Evolutionary conservation across 2,797 vertebrate genomes (phyloP).

Genomic region (Echeneis naucrates): DNA sequence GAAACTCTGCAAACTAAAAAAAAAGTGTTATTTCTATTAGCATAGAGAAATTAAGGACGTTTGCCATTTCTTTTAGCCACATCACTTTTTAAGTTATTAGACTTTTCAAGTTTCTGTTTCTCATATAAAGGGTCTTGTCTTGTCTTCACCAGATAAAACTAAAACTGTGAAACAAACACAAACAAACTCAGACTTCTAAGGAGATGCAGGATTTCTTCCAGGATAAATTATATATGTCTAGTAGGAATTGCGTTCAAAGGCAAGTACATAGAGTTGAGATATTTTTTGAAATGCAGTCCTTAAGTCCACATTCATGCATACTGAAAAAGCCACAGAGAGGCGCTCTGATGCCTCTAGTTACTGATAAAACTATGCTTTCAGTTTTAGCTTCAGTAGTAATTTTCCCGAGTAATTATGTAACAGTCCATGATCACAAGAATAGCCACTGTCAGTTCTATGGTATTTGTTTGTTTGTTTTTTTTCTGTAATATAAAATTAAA

Average conservation of each 20-base stretch:
- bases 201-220: not conserved
- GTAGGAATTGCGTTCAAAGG: constrained; percentile 8
- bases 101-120: constrained; percentile 2
- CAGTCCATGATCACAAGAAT: constrained; percentile 33
- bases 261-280: constrained; percentile 3
- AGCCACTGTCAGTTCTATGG: not conserved
- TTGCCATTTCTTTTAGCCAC: not conserved
- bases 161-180: constrained; percentile 55
- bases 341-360: not conserved
- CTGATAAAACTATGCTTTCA: constrained; percentile 8
- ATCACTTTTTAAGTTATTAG: constrained; percentile 36
- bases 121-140: not conserved
- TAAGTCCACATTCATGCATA: constrained; percentile 2
- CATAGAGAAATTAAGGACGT: constrained; percentile 31
- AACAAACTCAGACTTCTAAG: constrained; percentile 4
- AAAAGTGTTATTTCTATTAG: constrained; percentile 35
- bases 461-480: no score
- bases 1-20: constrained; percentile 6
- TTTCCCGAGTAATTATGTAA: constrained; percentile 11
- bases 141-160: constrained; percentile 12
- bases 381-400: constrained; percentile 13
- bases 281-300: constrained; percentile 11
- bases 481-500: not conserved
- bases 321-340: constrained; percentile 8
- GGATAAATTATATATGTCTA: constrained; percentile 14